Evolutionary conservation across 92 coral and sea anemone genomes (phyloP), one percentile per base, ranked within the genome.

Genomic region (Muricea muricata): DNA sequence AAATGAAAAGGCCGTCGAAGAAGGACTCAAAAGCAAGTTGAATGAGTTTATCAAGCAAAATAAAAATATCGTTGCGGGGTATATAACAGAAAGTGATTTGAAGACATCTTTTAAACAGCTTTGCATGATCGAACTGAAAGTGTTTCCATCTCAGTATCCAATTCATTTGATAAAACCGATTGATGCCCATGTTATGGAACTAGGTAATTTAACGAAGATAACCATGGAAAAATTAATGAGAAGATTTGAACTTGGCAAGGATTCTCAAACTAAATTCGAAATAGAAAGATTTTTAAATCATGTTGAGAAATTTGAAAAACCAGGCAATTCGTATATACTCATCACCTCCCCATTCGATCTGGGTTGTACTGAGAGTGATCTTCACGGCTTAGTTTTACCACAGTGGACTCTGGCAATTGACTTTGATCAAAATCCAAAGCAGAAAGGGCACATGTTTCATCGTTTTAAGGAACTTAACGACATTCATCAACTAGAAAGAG

Each of bases 361-460:
- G 10, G 60, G 90, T 2, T 61, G 20, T 12, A 35, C 32, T 1
- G 86, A 75, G 8, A 71, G 93, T 24, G 93, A 92, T 77, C 84
- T 92, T 42, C 85, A 89, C 33, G 96, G 96, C 5, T 34, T 90
- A 9, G 96, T 92, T 33, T 79, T 90, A 14, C 96, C 96, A 0
- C 87, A 92, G 57, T 92, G 96, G 96, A 86, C 91, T 11, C 68
- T 92, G 34, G 89, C 88, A 4, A 73, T 92, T 12, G 96, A 92
- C 56, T 92, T 92, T 24, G 96, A 92, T 78, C 96, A 92, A 67
- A 42, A 84, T 8, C 91, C 91, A 56, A 75, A 87, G 10, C 71
- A 67, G 29, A 72, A 80, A 11, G 93, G 92, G 5, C 93, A 87
- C 33, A 65, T 92, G 1, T 90, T 65, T 18, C 33, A 77, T 1